phyloP scores from a whole-genome alignment of 2,888 invertebrate genomes.

The Metallyticus violacea region DNA sequence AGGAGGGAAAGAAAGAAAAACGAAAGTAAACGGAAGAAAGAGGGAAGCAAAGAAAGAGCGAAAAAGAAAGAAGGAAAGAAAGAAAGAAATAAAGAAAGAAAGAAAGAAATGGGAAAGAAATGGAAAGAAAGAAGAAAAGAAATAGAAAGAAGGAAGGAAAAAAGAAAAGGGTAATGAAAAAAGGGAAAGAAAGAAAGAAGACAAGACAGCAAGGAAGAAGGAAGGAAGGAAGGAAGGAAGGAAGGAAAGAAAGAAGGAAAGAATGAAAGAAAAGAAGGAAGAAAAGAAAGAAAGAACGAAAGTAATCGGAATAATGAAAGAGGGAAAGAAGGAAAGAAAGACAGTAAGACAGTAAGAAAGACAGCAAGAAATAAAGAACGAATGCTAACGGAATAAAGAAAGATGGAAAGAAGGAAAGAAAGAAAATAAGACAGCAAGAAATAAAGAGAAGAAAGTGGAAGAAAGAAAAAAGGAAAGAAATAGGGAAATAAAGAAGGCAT shows the following conservation, averaged over 20 bases:
- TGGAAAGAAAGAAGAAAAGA: neutral
- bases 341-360: neutral
- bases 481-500: too few species aligned
- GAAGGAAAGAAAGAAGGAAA: neutral
- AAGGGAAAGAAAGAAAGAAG: neutral
- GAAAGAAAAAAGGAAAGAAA: too few species aligned
- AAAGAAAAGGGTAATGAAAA: too few species aligned
- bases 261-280: neutral
- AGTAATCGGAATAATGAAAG: neutral
- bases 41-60: neutral
- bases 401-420: neutral
- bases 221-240: neutral
- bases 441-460: too few species aligned
- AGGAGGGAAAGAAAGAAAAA: neutral
- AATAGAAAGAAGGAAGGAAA: neutral
- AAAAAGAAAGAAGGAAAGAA: neutral
- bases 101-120: too few species aligned
- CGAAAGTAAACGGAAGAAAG: neutral
- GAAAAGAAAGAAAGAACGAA: neutral
- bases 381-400: too few species aligned
- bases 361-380: too few species aligned
- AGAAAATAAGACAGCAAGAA: neutral
- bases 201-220: neutral
- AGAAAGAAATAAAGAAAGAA: too few species aligned
- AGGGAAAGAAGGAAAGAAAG: neutral